Base-by-base conservation (phyloP, 2,888 invertebrate genomes). In the Saturnia japonica region DNA sequence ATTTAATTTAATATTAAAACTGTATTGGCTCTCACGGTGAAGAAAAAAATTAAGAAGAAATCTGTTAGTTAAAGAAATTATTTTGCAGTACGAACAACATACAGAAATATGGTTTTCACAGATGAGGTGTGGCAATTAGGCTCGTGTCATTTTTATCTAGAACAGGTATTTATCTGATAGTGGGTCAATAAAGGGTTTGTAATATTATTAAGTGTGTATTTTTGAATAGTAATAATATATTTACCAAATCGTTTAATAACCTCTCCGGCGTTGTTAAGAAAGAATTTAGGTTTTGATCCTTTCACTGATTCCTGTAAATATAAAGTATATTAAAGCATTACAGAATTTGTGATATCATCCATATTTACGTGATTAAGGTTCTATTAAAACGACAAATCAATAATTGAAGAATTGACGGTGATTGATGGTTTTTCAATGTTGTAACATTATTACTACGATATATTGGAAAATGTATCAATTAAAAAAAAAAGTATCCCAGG, bases 201-300 rank as follows among this genome's bases (percentile, higher is more conserved):
- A 22, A 1, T 22, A 22, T 54, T 54, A 16, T 47, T 47, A 47
- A 19, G 19, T 47, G 19, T 6, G 0, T 47, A 47, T 19, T 2
- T 16, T 22, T 28, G 12, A 14, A 25, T 14, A 60, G 11, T 9
- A 64, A n/a, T 19, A 64, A 40, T n/a, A 72, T 12, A 80, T 85
- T 81, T 73, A 91, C 93, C 93, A 69, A 91, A 91, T 69, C 94
- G 91, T 77, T 91, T 91, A 74, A 94, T 94, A 34, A 94, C 94
- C 85, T 93, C 94, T 43, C 94, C 94, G 54, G 94, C 94, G 78
- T 94, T 94, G 77, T 94, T 94, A 76, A 94, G 88, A 80, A 94
- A 94, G 85, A 90, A 94, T 82, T 93, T 94, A 8, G 93, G 90
- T 77, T 94, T 93, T 34, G 85, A 81, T 78, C 94, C 94, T 79